phyloP scores from a whole-genome alignment of 2,113 vertebrate genomes.

The Saguinus imperator region DNA sequence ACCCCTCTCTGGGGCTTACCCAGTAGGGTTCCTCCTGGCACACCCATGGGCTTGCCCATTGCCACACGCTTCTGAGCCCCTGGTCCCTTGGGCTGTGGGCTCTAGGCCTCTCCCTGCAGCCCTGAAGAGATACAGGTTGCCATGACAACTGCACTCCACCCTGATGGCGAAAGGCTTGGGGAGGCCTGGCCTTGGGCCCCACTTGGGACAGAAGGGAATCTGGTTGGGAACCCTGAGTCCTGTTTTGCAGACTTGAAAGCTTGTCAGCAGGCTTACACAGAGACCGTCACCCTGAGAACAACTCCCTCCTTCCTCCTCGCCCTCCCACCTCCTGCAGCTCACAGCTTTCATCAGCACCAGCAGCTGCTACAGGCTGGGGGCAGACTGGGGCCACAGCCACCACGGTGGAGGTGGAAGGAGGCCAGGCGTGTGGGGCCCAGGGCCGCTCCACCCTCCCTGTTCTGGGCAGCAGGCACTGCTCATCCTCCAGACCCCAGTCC shows the following conservation, averaged over 20 bases:
- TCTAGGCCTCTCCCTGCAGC: not conserved
- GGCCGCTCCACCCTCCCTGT: not conserved
- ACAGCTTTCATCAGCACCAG: constrained; percentile 5
- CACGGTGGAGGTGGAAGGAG: not conserved
- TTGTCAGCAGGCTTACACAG: not conserved
- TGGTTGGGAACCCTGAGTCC: constrained; percentile 27
- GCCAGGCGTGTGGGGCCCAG: not conserved
- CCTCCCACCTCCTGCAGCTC: not conserved
- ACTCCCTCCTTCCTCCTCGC: not conserved
- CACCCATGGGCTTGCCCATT: not conserved
- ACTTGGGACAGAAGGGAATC: constrained; percentile 36
- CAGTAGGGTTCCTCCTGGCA: not conserved
- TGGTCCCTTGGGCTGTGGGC: not conserved
- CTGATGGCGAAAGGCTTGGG: constrained; percentile 15
- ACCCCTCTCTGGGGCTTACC: constrained; percentile 5
- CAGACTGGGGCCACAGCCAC: not conserved
- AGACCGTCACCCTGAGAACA: constrained; percentile 13
- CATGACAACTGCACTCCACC: constrained; percentile 37
- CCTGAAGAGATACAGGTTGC: not conserved
- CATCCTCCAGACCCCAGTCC: too few species aligned
- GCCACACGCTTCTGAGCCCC: not conserved
- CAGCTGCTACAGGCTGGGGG: not conserved
- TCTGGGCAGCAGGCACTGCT: not conserved
- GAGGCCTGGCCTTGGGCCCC: constrained; percentile 37
- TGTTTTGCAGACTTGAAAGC: constrained; percentile 17